These are phyloP conservation scores for Apeira syringaria DNA, from an alignment of 2,888 invertebrate species.

Conservation along the genomic window DNA sequence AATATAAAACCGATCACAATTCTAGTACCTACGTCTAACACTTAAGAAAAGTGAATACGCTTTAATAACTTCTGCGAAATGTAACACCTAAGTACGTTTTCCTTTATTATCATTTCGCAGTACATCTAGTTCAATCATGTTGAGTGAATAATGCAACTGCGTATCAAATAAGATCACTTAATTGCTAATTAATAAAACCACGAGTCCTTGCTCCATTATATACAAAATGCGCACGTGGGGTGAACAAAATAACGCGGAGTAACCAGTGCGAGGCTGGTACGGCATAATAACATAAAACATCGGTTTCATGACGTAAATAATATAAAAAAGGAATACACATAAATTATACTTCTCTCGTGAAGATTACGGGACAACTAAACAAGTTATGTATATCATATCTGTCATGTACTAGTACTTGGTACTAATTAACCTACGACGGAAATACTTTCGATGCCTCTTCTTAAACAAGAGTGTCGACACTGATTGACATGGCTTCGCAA, in stretches of 20 bases:
- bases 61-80: conserved; percentile 7
- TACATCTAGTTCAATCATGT: conserved; percentile 1
- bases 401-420: too few species aligned
- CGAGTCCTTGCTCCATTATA: conserved; percentile 17
- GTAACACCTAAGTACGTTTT: conserved; percentile 9
- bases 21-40: conserved; percentile 8
- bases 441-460: too few species aligned
- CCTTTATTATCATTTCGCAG: conserved; percentile 5
- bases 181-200: conserved; percentile 27
- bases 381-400: too few species aligned
- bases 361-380: too few species aligned
- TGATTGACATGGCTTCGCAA: too few species aligned
- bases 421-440: too few species aligned
- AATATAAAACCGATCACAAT: too few species aligned
- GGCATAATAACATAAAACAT: too few species aligned
- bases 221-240: conserved; percentile 23
- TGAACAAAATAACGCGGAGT: conserved; percentile 22
- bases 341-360: too few species aligned
- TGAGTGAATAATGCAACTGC: conserved; percentile 18
- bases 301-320: too few species aligned
- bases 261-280: conserved; percentile 6
- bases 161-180: conserved; percentile 19
- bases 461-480: too few species aligned
- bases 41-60: not conserved
- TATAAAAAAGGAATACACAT: too few species aligned